phyloP scores from a whole-genome alignment of 2,888 invertebrate genomes.

The Stenodera caucasica region DNA sequence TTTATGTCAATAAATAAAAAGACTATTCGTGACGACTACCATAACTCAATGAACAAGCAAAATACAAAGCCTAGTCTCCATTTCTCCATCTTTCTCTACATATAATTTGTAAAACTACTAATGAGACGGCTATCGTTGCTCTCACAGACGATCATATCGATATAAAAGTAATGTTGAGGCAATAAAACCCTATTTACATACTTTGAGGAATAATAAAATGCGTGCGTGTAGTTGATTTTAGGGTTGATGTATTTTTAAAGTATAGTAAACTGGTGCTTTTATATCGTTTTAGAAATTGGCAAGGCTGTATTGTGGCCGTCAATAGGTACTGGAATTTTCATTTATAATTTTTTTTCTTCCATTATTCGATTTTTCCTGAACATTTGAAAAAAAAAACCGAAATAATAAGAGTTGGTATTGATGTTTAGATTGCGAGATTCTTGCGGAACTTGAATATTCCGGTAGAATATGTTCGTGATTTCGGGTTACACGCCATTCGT shows the following conservation, averaged over 20 bases:
- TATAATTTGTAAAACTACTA: constrained; percentile 44
- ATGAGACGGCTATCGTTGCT: constrained; percentile 42
- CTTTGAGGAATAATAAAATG: constrained; percentile 29
- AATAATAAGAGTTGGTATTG: constrained; percentile 23
- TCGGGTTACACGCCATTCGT: constrained; percentile 53
- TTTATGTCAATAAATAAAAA: constrained; percentile 48
- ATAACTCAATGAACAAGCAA: constrained; percentile 40
- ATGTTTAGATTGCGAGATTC: constrained; percentile 33
- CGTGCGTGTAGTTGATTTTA: constrained; percentile 42
- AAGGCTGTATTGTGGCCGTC: constrained; percentile 9
- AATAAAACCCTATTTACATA: constrained; percentile 47
- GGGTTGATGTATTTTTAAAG: constrained; percentile 36
- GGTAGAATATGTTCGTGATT: constrained; percentile 47
- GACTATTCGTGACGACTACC: constrained; percentile 41
- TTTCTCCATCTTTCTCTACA: constrained; percentile 4
- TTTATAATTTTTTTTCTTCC: constrained; percentile 9
- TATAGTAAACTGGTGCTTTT: constrained; percentile 30
- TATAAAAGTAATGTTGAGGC: constrained; percentile 42
- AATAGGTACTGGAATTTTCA: constrained; percentile 27
- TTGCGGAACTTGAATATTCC: constrained; percentile 34
- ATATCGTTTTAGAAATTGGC: constrained; percentile 31
- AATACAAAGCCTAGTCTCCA: constrained; percentile 33
- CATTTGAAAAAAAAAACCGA: constrained; percentile 2
- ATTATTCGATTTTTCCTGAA: background rate
- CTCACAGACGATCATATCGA: constrained; percentile 46